Evolutionary conservation across 2,888 invertebrate species (phyloP), one percentile per base, ranked within the genome.

Genomic region (Aphidoletes aphidimyza): DNA sequence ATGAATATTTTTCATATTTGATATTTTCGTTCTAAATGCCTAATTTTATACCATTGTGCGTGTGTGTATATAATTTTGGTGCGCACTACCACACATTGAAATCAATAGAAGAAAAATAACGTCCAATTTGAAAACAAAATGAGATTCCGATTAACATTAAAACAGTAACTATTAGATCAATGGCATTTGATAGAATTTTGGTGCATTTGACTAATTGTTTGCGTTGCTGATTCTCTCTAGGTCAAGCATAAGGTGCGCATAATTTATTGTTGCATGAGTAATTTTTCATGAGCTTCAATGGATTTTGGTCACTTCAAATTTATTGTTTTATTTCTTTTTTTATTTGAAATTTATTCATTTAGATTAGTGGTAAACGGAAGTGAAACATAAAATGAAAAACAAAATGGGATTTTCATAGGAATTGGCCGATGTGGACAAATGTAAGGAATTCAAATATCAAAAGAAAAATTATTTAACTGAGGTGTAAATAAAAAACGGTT

Each of bases 111-210:
- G 19, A 42, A 47, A 17, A 19, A 54, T 54, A 54, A 54, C 5
- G 6, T 22, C 14, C 11, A 22, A 54, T 8, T 54, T 5, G 6
- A 47, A 54, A 54, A 22, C 6, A 22, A 54, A 54, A 2, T 26
- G 22, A 54, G 14, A 47, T 22, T 42, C 42, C 42, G 19, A 49
- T 11, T 19, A 49, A 17, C 9, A 3, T 49, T 9, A 54, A n/a
- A 54, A 69, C 69, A 69, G 14, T 30, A n/a, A 69, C 30, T 54
- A 69, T 54, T 30, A 69, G 26, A 69, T 69, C 34, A 30, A 69
- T 30, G 8, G 69, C 69, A 42, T n/a, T n/a, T n/a, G n/a, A n/a
- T n/a, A n/a, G n/a, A n/a, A n/a, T n/a, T n/a, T 22, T 54, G 22
- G 22, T 54, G 22, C 54, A 54, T 22, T 22, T 22, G 22, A 22